These are phyloP conservation scores for Parnassius mnemosyne DNA, from an alignment of 2,888 invertebrate genomes.

Conservation along the genomic window DNA sequence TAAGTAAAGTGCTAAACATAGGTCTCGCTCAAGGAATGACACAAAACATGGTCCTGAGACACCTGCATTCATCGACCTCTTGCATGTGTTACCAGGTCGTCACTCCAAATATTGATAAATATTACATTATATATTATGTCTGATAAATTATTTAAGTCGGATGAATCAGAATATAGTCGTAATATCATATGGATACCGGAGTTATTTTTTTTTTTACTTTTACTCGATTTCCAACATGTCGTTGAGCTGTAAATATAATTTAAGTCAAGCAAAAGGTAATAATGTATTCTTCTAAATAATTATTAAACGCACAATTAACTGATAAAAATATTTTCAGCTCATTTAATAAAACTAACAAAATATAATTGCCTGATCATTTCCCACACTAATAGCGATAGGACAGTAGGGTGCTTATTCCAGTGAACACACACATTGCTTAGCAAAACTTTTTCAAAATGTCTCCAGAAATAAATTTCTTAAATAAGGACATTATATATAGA, in stretches of 20 bases:
- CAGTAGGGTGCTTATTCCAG: conserved; percentile 70
- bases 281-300: not conserved
- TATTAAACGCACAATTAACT: too few relatives aligned
- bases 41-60: too few relatives aligned
- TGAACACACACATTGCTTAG: conserved; percentile 53
- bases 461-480: not conserved
- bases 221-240: conserved; percentile 6
- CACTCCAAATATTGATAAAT: too few relatives aligned
- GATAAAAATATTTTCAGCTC: conserved; percentile 38
- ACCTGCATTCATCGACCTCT: too few relatives aligned
- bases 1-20: too few relatives aligned
- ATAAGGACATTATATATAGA: not conserved
- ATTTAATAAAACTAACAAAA: conserved; percentile 41
- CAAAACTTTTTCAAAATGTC: conserved; percentile 46
- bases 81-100: too few relatives aligned
- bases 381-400: conserved; percentile 75
- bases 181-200: too few relatives aligned
- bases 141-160: too few relatives aligned
- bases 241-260: conserved; percentile 13
- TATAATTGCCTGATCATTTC: conserved; percentile 55
- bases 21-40: too few relatives aligned
- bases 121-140: too few relatives aligned
- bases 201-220: too few relatives aligned
- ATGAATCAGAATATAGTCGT: too few relatives aligned
- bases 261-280: not conserved